These are phyloP conservation scores for Tiliqua scincoides DNA, from an alignment of 2,113 vertebrate species.

Conservation along the genomic window DNA sequence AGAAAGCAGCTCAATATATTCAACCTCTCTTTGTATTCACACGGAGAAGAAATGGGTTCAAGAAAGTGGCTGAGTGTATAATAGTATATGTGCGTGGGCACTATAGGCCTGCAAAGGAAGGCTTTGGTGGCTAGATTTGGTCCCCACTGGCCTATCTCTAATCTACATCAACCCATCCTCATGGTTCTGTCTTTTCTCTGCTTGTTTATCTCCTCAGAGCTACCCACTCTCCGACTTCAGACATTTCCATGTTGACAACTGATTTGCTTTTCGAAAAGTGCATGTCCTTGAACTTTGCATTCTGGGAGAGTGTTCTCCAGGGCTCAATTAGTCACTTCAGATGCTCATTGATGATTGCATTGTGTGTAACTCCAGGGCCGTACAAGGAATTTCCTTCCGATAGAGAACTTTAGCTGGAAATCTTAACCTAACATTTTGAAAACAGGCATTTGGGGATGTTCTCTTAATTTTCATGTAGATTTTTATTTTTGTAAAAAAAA, in stretches of 20 bases:
- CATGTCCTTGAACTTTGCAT: slow-evolving; percentile 27
- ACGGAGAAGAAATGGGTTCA: neutral
- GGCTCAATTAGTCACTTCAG: slow-evolving; percentile 28
- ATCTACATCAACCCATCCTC: neutral
- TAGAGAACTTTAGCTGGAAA: neutral
- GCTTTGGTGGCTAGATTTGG: neutral
- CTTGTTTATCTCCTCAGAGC: neutral
- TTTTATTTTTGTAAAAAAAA: neutral
- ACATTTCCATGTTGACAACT: slow-evolving; percentile 17
- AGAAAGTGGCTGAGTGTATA: neutral
- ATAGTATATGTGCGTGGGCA: neutral
- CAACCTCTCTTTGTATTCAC: neutral
- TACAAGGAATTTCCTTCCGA: neutral
- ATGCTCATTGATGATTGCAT: neutral
- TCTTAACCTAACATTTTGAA: slow-evolving; percentile 11
- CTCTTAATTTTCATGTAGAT: slow-evolving; percentile 16
- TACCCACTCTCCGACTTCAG: neutral
- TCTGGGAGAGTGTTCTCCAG: slow-evolving; percentile 10
- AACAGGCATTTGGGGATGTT: neutral
- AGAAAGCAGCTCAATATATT: no score
- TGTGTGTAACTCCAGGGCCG: neutral
- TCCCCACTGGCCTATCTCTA: neutral
- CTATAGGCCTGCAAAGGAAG: neutral
- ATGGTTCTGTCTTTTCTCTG: neutral
- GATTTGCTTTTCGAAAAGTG: slow-evolving; percentile 16